A percentile compares a stretch with the other conserved stretches of the same genome.
phyloP scores from a whole-genome alignment of 2,113 vertebrate genomes.

The Cryptoleucopteryx plumbea region DNA sequence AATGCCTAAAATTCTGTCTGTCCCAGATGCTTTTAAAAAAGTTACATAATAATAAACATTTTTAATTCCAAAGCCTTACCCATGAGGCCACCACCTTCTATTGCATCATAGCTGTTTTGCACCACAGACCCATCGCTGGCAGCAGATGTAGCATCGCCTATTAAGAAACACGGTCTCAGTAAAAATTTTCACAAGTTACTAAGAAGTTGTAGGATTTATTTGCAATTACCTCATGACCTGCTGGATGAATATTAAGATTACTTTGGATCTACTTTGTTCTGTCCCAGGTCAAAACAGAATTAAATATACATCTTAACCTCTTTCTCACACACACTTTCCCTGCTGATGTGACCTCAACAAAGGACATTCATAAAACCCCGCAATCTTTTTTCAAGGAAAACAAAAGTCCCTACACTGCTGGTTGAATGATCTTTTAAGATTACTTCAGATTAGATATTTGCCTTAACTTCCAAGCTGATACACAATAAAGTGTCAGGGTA shows the following conservation, averaged over 20 bases:
- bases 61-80: constrained; percentile 74
- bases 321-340: background rate
- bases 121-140: constrained; percentile 72
- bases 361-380: background rate
- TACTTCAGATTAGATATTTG: background rate
- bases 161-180: background rate
- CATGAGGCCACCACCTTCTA: constrained; percentile 84
- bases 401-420: background rate
- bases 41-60: background rate
- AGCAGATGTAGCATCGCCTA: constrained; percentile 61
- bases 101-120: constrained; percentile 83
- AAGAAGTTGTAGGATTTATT: background rate
- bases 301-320: background rate
- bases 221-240: background rate
- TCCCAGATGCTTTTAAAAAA: background rate
- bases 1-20: background rate
- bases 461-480: background rate
- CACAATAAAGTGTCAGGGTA: background rate
- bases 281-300: background rate
- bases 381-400: background rate
- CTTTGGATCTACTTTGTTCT: background rate
- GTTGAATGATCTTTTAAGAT: background rate
- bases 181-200: background rate
- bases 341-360: background rate
- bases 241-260: background rate